Evolutionary conservation across 2,113 vertebrate genomes (phyloP).

Genomic region (Hoplias malabaricus): DNA sequence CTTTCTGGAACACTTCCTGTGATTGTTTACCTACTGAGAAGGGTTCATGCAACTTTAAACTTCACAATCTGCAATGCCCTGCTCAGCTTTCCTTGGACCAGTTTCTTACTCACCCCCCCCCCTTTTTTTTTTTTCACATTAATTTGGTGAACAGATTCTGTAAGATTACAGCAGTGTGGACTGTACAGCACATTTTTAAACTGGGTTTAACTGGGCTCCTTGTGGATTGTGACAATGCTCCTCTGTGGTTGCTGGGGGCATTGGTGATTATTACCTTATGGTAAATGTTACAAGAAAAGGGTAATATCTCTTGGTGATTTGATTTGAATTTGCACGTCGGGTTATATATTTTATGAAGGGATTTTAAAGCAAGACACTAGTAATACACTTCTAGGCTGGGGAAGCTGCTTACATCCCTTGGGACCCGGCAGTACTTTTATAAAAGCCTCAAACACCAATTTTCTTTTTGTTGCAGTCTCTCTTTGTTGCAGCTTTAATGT

Average conservation of each 20-base stretch:
- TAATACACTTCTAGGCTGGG: too few species aligned
- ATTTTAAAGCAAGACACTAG: too few species aligned
- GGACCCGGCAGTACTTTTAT: not conserved
- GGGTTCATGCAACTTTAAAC: conserved; percentile 62
- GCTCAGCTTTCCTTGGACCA: conserved; percentile 6
- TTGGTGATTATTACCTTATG: not conserved
- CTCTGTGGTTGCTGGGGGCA: not conserved
- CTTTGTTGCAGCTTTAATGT: conserved; percentile 1
- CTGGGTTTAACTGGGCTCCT: not conserved
- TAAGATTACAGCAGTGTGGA: not conserved
- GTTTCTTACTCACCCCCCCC: not conserved
- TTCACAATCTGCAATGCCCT: conserved; percentile 70
- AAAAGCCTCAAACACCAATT: not conserved
- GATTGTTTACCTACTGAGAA: conserved; percentile 35
- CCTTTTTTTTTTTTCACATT: not conserved
- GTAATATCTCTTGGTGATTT: not conserved
- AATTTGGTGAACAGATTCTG: not conserved
- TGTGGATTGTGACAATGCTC: conserved; percentile 26
- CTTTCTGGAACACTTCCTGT: not conserved
- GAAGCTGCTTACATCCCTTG: too few species aligned
- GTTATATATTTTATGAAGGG: too few species aligned
- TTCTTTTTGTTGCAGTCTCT: not conserved
- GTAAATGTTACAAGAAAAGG: too few species aligned
- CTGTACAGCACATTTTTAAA: not conserved
- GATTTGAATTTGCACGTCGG: too few species aligned